Evolutionary conservation across 2,113 vertebrate species (phyloP).

Genomic region (Copsychus sechellarum): DNA sequence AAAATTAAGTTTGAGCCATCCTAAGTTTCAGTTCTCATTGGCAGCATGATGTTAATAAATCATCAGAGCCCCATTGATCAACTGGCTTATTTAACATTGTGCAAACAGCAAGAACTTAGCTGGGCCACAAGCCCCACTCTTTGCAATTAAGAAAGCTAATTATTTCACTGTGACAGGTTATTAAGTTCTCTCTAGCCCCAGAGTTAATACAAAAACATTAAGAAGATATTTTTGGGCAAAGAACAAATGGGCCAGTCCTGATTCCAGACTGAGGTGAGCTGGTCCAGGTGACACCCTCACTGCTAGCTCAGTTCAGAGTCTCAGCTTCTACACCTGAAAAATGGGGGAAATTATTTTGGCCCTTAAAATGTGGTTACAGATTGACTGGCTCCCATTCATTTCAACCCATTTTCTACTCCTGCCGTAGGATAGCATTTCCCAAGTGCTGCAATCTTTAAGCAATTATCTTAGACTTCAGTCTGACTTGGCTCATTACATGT

Average conservation of each 20-base stretch:
- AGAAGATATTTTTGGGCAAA: background rate
- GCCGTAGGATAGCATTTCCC: background rate
- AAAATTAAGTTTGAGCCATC: background rate
- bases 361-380: background rate
- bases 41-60: constrained; percentile 30
- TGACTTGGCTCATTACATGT: constrained; percentile 2
- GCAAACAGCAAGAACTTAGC: background rate
- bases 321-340: background rate
- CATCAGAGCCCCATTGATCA: constrained; percentile 31
- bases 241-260: background rate
- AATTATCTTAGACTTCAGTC: constrained; percentile 1
- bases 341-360: background rate
- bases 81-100: constrained; percentile 12
- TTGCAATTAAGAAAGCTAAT: background rate
- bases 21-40: constrained; percentile 30
- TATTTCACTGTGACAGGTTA: background rate
- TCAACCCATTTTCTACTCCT: background rate
- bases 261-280: background rate
- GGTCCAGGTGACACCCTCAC: background rate
- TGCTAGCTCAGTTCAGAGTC: background rate
- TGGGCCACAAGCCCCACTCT: background rate
- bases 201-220: background rate
- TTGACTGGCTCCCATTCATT: background rate
- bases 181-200: background rate
- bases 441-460: constrained; percentile 16